Conservation (phyloP, 2,113 vertebrate species). For the Hemiprocne comata region DNA sequence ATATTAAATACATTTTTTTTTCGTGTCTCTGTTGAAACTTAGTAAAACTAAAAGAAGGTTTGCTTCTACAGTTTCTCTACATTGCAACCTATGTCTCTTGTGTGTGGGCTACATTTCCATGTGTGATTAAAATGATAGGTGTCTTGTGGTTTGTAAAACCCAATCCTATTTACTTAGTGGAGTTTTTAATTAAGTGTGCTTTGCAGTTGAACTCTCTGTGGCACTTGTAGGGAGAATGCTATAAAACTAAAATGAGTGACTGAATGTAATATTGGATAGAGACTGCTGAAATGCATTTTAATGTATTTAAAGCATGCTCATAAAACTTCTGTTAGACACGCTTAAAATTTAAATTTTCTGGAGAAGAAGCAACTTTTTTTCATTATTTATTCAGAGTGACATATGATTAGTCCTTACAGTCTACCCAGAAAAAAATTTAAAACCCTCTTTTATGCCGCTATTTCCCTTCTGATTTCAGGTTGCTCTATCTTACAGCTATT, state of each 20-base stretch:
- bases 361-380: not conserved
- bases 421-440: not conserved
- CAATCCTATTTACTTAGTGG: constrained; percentile 48
- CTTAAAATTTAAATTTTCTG: constrained; percentile 46
- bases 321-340: constrained; percentile 44
- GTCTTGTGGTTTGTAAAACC: constrained; percentile 50
- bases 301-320: constrained; percentile 29
- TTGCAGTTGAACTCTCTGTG: constrained; percentile 10
- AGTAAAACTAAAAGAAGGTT: not conserved
- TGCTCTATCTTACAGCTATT: not conserved
- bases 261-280: constrained; percentile 23
- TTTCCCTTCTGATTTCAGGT: constrained; percentile 18
- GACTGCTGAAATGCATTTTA: constrained; percentile 38
- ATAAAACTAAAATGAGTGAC: constrained; percentile 47
- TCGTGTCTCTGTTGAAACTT: not conserved
- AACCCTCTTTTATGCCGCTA: not conserved
- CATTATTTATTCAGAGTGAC: constrained; percentile 21
- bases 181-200: constrained; percentile 62
- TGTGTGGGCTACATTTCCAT: not conserved
- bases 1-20: not conserved
- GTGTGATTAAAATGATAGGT: constrained; percentile 46
- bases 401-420: not conserved
- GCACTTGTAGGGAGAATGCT: not conserved
- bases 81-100: not conserved
- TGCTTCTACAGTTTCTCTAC: not conserved